Evolutionary conservation across 2,797 vertebrate genomes (phyloP), one percentile per base, ranked within the genome.

Genomic region (Zalophus californianus): DNA sequence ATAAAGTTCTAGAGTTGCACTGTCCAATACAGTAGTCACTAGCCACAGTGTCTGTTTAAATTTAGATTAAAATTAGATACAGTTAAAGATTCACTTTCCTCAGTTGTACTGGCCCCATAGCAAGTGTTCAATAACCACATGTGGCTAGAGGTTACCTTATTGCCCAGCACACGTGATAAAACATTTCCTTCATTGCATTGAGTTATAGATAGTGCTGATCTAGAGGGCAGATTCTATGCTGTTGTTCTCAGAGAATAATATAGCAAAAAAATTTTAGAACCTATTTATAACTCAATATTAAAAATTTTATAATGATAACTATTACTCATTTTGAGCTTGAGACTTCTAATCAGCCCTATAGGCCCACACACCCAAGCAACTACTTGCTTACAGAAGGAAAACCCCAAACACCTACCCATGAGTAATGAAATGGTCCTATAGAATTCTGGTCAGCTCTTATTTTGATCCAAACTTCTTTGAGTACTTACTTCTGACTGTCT

Each of bases 41-140:
- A 50, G 7, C 13, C 54, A 91, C 91, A 48, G 25, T 78, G 35
- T 58, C 48, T 54, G 44, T 86, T 72, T 66, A 86, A 83, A 80
- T 56, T 94, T 96, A 93, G 35, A 86, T 84, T 62, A 64, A 64
- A 95, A 80, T 90, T 60, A 92, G 83, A 84, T 50, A 25, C 25
- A 66, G 4, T 44, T 77, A 64, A 90, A 38, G 21, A 79, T 41
- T 50, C 25, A 44, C 32, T 10, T 32, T 91, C 23, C 44, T 93
- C 29, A 52, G 2, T 29, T 66, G 23, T 11, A 84, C 6, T 44
- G 56, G 92, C 29, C 16, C 13, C 25, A 56, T 72, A n/a, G 73
- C 12, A 92, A 75, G 3, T 60, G 5, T 6, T 58, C 16, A 13
- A 20, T 7, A 52, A 10, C 29, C 15, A 72, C 27, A 14, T 18